Conservation (phyloP, 92 coral and sea anemone genomes). For the Porites cylindrica region DNA sequence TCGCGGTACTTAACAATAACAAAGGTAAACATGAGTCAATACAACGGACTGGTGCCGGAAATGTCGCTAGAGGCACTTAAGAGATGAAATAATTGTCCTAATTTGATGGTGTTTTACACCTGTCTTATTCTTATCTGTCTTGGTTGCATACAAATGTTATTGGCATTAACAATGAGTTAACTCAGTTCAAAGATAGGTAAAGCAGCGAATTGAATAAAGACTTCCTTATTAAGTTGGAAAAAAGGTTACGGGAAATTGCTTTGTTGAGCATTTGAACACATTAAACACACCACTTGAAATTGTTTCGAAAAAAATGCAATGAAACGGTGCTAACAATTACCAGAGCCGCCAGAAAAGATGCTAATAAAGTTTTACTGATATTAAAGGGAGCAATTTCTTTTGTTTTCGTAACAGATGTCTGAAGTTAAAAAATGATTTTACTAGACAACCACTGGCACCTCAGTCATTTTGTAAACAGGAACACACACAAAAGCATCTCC, state of each 20-base stretch:
- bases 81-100: conserved; percentile 31
- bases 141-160: conserved; percentile 23
- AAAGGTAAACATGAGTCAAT: conserved; percentile 27
- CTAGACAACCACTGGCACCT: not conserved
- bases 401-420: conserved; percentile 27
- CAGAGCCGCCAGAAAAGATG: conserved; percentile 23
- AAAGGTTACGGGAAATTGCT: not conserved
- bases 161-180: conserved; percentile 2
- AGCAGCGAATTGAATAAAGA: not conserved
- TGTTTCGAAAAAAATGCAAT: conserved; percentile 9
- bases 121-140: conserved; percentile 26
- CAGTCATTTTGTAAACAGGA: not conserved
- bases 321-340: conserved; percentile 3
- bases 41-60: conserved; percentile 21
- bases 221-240: not conserved
- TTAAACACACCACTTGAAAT: not conserved
- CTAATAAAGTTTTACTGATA: conserved; percentile 32
- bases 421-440: not conserved
- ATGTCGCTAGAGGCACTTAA: conserved; percentile 20
- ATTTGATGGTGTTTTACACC: conserved; percentile 4
- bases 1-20: conserved; percentile 20
- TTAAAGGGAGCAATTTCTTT: conserved; percentile 29
- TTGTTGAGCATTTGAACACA: not conserved
- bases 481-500: not conserved
- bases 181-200: not conserved